phyloP scores from a whole-genome alignment of 2,113 vertebrate genomes.

The Xenopus tropicalis region DNA sequence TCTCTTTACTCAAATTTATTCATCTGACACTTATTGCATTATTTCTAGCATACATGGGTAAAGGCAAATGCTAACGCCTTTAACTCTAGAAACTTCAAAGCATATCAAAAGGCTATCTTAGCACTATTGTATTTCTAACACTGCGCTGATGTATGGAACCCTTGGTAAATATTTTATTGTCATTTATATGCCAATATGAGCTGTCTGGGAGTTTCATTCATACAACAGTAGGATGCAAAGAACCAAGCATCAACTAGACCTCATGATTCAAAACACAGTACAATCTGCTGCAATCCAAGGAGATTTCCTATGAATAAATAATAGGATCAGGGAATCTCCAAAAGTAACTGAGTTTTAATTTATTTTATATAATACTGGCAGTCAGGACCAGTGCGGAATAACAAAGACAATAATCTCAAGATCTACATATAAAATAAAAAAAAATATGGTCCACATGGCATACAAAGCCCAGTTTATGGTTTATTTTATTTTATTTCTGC shows the following conservation, averaged over 20 bases:
- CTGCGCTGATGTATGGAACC: conserved; percentile 35
- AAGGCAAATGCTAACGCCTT: background rate
- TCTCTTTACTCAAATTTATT: conserved; percentile 11
- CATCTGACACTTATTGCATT: conserved; percentile 6
- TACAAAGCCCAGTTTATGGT: background rate
- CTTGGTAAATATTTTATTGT: conserved; percentile 33
- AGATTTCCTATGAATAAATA: conserved; percentile 40
- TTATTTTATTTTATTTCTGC: too few species aligned
- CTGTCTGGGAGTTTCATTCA: conserved; percentile 41
- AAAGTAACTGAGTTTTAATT: conserved; percentile 41
- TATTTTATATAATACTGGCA: conserved; percentile 42
- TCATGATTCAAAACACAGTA: conserved; percentile 42
- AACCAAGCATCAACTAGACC: conserved; percentile 23
- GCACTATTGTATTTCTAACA: conserved; percentile 27
- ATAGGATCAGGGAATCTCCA: conserved; percentile 35
- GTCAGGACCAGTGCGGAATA: conserved; percentile 28
- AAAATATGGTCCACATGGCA: conserved; percentile 5
- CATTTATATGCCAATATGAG: conserved; percentile 40
- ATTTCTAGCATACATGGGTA: conserved; percentile 8
- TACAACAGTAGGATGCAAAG: conserved; percentile 25
- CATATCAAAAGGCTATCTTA: conserved; percentile 18
- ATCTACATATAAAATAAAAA: conserved; percentile 33
- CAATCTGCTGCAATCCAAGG: conserved; percentile 40
- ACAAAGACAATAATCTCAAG: conserved; percentile 32
- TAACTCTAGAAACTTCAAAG: too few species aligned